phyloP scores from a whole-genome alignment of 1,140 invertebrate species.

The Maniola jurtina region DNA sequence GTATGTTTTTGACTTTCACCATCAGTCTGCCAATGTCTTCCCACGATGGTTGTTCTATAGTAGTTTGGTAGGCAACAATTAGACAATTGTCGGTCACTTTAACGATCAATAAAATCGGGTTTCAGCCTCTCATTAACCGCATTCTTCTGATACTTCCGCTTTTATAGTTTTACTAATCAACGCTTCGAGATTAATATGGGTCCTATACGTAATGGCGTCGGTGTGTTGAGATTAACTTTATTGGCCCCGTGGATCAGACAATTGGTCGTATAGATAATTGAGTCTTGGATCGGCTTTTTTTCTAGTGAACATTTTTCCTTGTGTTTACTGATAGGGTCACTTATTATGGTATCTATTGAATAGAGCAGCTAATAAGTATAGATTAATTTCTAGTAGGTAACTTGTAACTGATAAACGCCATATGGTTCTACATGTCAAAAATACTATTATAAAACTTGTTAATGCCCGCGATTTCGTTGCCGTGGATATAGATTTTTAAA shows the following conservation, averaged over 20 bases:
- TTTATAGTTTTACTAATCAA: slow-evolving; percentile 79
- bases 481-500: no score
- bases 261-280: slow-evolving; percentile 52
- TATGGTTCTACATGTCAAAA: no score
- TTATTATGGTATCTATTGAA: slow-evolving; percentile 43
- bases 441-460: no score
- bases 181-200: slow-evolving; percentile 72
- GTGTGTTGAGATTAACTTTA: slow-evolving; percentile 71
- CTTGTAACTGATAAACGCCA: no score
- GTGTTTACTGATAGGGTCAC: slow-evolving; percentile 53
- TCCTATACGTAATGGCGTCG: slow-evolving; percentile 68
- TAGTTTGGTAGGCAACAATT: slow-evolving; percentile 66
- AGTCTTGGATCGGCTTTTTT: slow-evolving; percentile 47
- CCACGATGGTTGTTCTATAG: slow-evolving; percentile 66
- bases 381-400: no score
- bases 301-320: slow-evolving; percentile 35
- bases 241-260: slow-evolving; percentile 48
- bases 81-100: slow-evolving; percentile 76
- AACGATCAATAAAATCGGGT: slow-evolving; percentile 74
- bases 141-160: slow-evolving; percentile 77
- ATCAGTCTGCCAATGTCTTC: slow-evolving; percentile 59
- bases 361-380: slow-evolving; percentile 33
- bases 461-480: no score
- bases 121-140: slow-evolving; percentile 75
- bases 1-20: slow-evolving; percentile 66